Evolutionary conservation across 2,113 vertebrate species (phyloP), one percentile per base, ranked within the genome.

Genomic region (Octodon degus): DNA sequence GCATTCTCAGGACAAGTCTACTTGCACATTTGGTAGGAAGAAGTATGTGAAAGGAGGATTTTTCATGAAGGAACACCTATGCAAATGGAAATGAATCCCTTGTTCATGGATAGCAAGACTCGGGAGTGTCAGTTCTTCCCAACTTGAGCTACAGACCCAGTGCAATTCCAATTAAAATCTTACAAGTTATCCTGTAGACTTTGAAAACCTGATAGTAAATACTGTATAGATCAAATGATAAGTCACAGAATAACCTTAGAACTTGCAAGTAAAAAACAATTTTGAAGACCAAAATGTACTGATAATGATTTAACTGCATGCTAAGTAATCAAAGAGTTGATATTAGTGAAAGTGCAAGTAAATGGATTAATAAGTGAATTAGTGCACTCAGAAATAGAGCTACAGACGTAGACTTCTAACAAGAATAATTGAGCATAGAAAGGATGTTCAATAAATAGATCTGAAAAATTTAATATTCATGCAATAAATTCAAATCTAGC

Each of bases 1-100:
- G 2, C 13, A n/a, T 14, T 60, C 72, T 62, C 34, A 0, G 13
- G 19, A 2, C 5, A 19, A 5, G 11, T 40, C 5, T 34, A 8
- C 2, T 43, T 27, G 2, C 11, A 72, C 13, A 2, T 8, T 72
- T n/a, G 24, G 37, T 14, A 72, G 8, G 80, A 47, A 11, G 20
- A 72, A n/a, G 72, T 5, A 60, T 3, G 9, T 80, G 9, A 4
- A 58, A 58, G 34, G 19, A 4, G 16, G 24, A 50, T 11, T 30
- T 58, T 4, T 58, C 43, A 19, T 40, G 22, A 87, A 53, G 13
- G 30, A n/a, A 3, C 4, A 83, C 16, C 20, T 82, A 60, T n/a
- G 37, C 27, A 25, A 62, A 60, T 62, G 22, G n/a, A 40, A 24
- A 60, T 3, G 37, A 6, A 37, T 16, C 7, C n/a, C n/a, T 40